A percentile compares a stretch with the other conserved stretches of the same genome.
Evolutionary conservation across 2,113 vertebrate genomes (phyloP).

Genomic region (Chloropsis hardwickii): DNA sequence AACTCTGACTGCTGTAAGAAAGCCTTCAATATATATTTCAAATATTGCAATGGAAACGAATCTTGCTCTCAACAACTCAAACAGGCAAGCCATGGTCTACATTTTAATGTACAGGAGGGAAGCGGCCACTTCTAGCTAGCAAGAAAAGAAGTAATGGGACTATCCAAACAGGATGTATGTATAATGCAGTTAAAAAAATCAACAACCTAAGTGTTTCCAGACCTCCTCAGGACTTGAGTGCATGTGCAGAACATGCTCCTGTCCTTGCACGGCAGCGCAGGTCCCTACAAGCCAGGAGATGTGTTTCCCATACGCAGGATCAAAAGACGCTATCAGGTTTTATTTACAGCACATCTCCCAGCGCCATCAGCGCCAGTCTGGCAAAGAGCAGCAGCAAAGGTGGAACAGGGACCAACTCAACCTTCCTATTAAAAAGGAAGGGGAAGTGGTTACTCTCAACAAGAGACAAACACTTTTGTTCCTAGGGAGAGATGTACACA

Average conservation of each 20-base stretch:
- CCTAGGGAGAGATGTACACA: not conserved
- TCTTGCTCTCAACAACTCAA: not conserved
- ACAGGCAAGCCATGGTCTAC: not conserved
- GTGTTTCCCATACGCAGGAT: not conserved
- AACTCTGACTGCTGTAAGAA: not conserved
- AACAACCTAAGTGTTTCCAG: not conserved
- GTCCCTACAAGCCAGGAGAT: not conserved
- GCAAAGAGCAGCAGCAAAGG: not conserved
- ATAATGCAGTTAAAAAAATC: not conserved
- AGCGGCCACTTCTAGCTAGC: not conserved
- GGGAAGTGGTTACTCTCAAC: not conserved
- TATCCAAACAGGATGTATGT: not conserved
- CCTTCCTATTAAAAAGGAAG: not conserved
- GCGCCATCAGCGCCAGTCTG: not conserved
- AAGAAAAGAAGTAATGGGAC: not conserved
- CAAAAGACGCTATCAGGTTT: not conserved
- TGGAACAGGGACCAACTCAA: not conserved
- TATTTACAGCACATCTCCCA: not conserved
- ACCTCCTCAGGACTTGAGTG: not conserved
- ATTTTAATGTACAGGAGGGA: not conserved
- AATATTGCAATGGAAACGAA: not conserved
- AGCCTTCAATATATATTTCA: not conserved
- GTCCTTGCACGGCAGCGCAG: not conserved
- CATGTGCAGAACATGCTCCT: not conserved
- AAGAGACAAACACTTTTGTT: not conserved